Percentiles rank a stretch among this genome's conserved stretches.
Evolutionary conservation across 2,888 invertebrate species (phyloP).

Genomic region (Sarcophaga subvicina): DNA sequence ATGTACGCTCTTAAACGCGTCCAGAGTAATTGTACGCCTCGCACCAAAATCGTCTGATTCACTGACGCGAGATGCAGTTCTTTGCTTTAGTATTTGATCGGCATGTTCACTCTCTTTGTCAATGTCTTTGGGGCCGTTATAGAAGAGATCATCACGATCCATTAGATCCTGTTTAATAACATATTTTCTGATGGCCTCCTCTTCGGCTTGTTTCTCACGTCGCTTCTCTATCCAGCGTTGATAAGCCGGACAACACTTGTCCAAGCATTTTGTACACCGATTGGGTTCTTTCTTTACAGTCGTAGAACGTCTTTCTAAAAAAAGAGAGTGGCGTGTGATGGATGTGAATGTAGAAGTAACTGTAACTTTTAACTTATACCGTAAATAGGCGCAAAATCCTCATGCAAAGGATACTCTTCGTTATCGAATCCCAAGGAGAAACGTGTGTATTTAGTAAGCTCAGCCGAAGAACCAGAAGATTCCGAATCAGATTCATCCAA

Average conservation of each 20-base stretch:
- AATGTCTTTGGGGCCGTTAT: slow-evolving; percentile 77
- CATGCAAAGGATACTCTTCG: slow-evolving; percentile 67
- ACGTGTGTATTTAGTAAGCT: too few species aligned
- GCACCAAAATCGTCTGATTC: neutral
- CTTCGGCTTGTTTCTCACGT: neutral
- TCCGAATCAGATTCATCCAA: slow-evolving; percentile 55
- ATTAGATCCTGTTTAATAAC: slow-evolving; percentile 82
- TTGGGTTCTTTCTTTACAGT: neutral
- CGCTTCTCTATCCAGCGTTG: neutral
- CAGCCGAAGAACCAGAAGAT: too few species aligned
- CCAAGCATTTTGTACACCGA: neutral
- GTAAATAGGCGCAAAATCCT: slow-evolving; percentile 70
- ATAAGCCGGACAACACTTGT: slow-evolving; percentile 39
- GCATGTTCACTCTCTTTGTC: neutral
- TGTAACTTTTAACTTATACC: slow-evolving; percentile 17
- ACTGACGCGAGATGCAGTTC: neutral
- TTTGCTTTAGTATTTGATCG: neutral
- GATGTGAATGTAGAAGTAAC: neutral
- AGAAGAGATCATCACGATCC: slow-evolving; percentile 88
- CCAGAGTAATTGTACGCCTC: slow-evolving; percentile 65
- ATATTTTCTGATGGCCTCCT: slow-evolving; percentile 60
- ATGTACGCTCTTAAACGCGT: slow-evolving; percentile 28
- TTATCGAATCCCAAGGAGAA: neutral
- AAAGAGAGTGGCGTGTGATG: neutral
- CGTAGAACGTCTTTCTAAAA: neutral